These are phyloP conservation scores for Oscheius sp. DNA, from an alignment of 2,888 invertebrate species.

Conservation along the genomic window DNA sequence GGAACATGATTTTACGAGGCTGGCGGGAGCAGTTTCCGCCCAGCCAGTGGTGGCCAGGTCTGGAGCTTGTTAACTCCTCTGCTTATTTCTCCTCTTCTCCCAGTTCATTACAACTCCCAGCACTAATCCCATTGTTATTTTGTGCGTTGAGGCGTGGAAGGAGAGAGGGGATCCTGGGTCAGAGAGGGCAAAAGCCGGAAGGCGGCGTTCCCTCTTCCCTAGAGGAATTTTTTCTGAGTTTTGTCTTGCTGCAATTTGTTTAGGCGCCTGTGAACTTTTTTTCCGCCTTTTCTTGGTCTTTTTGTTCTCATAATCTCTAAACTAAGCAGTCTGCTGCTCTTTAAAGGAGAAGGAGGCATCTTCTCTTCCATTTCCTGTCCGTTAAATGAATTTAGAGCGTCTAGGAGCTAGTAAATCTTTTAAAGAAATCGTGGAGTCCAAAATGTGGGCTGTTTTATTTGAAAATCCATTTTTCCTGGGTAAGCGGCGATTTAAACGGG, in stretches of 20 bases:
- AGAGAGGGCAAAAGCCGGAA: background rate
- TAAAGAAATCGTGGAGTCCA: too few species aligned
- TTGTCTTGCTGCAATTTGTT: background rate
- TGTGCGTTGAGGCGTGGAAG: slow-evolving; percentile 7
- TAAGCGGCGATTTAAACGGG: too few species aligned
- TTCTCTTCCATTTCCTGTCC: background rate
- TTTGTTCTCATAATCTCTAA: background rate
- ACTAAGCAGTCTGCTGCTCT: background rate
- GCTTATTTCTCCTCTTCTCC: background rate
- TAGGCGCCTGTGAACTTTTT: slow-evolving; percentile 12
- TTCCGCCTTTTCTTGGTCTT: background rate
- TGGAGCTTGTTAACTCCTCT: background rate
- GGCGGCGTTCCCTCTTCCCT: background rate
- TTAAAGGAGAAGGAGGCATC: background rate
- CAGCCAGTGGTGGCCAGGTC: background rate
- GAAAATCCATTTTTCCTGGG: too few species aligned
- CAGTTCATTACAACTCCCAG: slow-evolving; percentile 11
- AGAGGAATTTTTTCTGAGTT: background rate
- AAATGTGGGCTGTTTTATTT: too few species aligned
- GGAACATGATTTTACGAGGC: background rate
- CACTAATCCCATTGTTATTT: slow-evolving; percentile 26
- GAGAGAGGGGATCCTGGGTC: background rate
- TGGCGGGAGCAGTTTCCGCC: background rate
- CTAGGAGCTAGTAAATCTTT: too few species aligned
- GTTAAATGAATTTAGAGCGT: too few species aligned